phyloP scores from a whole-genome alignment of 2,888 invertebrate species.

The Malthinus seriepunctatus region DNA sequence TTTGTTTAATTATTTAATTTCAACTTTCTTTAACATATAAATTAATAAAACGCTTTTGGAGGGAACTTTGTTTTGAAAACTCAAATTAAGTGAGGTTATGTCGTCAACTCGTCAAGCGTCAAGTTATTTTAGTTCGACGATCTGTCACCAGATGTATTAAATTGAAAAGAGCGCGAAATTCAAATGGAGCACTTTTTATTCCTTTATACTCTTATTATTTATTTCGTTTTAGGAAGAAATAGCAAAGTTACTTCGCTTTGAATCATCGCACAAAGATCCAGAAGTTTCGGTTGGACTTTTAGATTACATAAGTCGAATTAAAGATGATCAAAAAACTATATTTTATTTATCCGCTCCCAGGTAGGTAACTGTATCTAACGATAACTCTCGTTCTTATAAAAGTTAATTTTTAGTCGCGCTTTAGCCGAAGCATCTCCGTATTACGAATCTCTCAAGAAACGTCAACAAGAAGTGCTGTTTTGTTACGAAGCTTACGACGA shows the following conservation, averaged over 20 bases:
- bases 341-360: conserved; percentile 94
- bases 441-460: conserved; percentile 87
- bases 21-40: too few relatives aligned
- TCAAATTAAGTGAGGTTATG: too few relatives aligned
- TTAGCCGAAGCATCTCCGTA: conserved; percentile 95
- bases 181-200: conserved; percentile 9
- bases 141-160: neutral
- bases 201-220: neutral
- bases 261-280: conserved; percentile 77
- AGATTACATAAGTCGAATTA: conserved; percentile 74
- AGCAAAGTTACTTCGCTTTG: conserved; percentile 86
- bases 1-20: too few relatives aligned
- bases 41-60: too few relatives aligned
- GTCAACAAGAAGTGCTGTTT: conserved; percentile 89
- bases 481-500: conserved; percentile 98
- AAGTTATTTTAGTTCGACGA: too few relatives aligned
- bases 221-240: conserved; percentile 76
- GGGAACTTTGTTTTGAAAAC: too few relatives aligned
- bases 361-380: conserved; percentile 53
- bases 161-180: neutral
- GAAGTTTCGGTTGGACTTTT: conserved; percentile 76
- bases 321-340: conserved; percentile 80
- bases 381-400: neutral
- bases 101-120: too few relatives aligned
- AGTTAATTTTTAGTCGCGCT: conserved; percentile 68